These are phyloP conservation scores for Atrichornis clamosus DNA, from an alignment of 2,113 vertebrate species.

Conservation along the genomic window DNA sequence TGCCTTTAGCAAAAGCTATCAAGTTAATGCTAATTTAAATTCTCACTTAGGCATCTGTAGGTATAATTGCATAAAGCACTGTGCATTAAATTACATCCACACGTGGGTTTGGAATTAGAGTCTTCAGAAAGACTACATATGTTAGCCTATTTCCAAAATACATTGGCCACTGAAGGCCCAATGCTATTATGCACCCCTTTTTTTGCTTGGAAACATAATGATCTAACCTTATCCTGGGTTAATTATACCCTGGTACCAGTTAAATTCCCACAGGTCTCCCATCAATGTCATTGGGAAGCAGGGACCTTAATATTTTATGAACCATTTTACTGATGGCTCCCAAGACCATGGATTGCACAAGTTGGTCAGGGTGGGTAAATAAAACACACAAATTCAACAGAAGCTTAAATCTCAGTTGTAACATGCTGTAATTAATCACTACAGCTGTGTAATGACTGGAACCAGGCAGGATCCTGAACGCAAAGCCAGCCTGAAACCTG, in stretches of 20 bases:
- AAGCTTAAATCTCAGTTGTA: neutral
- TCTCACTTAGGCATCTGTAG: conserved; percentile 38
- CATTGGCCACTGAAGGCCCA: neutral
- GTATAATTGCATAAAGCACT: conserved; percentile 40
- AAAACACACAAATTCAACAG: neutral
- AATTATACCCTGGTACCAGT: neutral
- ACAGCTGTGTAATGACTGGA: neutral
- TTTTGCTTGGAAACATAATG: neutral
- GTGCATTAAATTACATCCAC: conserved; percentile 22
- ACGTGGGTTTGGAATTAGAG: neutral
- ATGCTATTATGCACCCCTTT: neutral
- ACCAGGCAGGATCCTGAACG: neutral
- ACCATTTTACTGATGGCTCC: neutral
- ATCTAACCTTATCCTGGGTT: neutral
- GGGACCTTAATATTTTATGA: neutral
- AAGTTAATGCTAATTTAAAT: conserved; percentile 38
- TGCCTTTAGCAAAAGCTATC: conserved; percentile 24
- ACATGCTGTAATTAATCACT: neutral
- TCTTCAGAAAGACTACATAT: neutral
- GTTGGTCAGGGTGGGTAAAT: neutral
- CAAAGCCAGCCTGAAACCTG: neutral
- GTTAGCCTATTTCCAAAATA: neutral
- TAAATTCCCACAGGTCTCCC: neutral
- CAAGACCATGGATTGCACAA: neutral
- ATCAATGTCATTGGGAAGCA: neutral